These are phyloP conservation scores for Polyommatus iphigenia DNA, from an alignment of 2,888 invertebrate genomes.

Conservation along the genomic window DNA sequence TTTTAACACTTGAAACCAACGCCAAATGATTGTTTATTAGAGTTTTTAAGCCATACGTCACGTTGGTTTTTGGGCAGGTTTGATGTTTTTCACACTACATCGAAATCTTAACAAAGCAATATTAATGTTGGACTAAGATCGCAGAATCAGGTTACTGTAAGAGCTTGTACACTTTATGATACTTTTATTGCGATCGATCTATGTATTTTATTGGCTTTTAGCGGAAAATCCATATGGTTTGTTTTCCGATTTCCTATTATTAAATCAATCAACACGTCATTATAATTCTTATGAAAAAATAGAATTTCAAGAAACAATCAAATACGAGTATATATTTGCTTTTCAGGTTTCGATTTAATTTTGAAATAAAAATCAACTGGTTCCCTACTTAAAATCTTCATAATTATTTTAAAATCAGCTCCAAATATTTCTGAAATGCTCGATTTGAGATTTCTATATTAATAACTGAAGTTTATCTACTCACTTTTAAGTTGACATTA, in stretches of 20 bases:
- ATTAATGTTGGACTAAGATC: too few species aligned
- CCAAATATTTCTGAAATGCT: too few species aligned
- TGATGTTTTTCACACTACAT: too few species aligned
- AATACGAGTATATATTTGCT: too few species aligned
- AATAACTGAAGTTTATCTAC: too few species aligned
- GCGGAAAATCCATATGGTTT: background rate
- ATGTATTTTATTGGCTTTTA: background rate
- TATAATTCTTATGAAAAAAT: too few species aligned
- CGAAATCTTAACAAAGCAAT: too few species aligned
- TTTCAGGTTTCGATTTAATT: background rate
- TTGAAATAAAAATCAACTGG: background rate
- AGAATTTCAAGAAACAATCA: too few species aligned
- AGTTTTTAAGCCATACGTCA: too few species aligned
- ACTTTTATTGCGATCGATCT: constrained; percentile 9
- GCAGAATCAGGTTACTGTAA: background rate
- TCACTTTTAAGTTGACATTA: too few species aligned
- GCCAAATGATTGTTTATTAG: background rate
- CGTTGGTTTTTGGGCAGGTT: too few species aligned
- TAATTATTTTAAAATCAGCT: background rate
- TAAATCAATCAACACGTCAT: background rate
- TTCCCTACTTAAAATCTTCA: background rate
- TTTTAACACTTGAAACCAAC: background rate
- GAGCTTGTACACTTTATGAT: background rate
- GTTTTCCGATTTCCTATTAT: background rate
- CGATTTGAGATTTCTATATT: too few species aligned